These are phyloP conservation scores for Oxygymnocypris stewartii DNA, from an alignment of 2,113 vertebrate genomes.

Conservation along the genomic window DNA sequence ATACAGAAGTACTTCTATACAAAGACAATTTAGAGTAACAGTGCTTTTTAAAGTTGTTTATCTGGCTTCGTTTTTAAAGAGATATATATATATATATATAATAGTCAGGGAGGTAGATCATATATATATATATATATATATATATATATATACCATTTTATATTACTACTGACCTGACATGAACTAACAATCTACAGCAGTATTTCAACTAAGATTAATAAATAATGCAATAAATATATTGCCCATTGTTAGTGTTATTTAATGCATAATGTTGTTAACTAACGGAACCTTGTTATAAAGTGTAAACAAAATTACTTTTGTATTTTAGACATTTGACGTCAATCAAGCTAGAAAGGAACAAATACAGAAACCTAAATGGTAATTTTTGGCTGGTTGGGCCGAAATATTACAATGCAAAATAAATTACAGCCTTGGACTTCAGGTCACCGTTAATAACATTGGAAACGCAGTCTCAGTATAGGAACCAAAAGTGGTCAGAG, in stretches of 20 bases:
- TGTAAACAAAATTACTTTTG: neutral
- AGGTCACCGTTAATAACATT: slow-evolving; percentile 50
- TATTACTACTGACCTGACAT: too few relatives aligned
- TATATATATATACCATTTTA: too few relatives aligned
- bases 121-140: too few relatives aligned
- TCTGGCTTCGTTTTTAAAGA: neutral
- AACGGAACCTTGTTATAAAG: neutral
- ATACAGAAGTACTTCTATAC: neutral
- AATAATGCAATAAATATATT: neutral
- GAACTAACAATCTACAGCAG: too few relatives aligned
- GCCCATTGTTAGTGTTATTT: too few relatives aligned
- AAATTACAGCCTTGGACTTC: neutral
- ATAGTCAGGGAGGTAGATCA: too few relatives aligned
- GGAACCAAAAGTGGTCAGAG: slow-evolving; percentile 48
- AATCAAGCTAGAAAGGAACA: neutral
- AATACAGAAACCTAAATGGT: neutral
- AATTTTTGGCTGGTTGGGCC: too few relatives aligned
- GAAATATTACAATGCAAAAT: neutral
- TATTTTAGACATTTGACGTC: neutral
- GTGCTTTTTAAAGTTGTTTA: neutral
- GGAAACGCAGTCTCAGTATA: slow-evolving; percentile 53
- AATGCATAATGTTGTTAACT: neutral
- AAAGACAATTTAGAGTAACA: neutral
- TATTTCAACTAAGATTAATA: too few relatives aligned
- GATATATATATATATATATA: too few relatives aligned